Evolutionary conservation across 2,113 vertebrate species (phyloP).

Genomic region (Pollimyrus isidori): DNA sequence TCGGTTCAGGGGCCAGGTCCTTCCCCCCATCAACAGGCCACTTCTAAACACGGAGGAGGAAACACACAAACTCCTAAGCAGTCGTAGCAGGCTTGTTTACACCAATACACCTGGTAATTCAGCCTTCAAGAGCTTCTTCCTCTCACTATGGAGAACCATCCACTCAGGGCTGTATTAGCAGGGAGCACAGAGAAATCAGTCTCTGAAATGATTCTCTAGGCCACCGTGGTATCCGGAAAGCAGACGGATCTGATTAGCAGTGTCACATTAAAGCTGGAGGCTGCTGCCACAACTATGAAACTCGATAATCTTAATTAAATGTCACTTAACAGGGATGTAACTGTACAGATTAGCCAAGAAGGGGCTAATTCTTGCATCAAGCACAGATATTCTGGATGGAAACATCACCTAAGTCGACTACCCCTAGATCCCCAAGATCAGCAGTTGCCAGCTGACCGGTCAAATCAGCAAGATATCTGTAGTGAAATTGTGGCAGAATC

Average conservation of each 20-base stretch:
- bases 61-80: not conserved
- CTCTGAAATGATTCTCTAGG: not conserved
- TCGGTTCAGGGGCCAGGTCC: conserved; percentile 77
- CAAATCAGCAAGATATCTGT: not conserved
- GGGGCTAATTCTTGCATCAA: not conserved
- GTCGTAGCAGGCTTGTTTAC: not conserved
- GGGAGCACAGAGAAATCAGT: not conserved
- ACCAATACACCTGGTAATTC: not conserved
- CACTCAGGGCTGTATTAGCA: not conserved
- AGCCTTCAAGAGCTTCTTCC: not conserved
- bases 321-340: not conserved
- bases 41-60: conserved; percentile 52
- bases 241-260: not conserved
- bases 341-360: not conserved
- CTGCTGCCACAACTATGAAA: not conserved
- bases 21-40: conserved; percentile 93
- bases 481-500: not conserved
- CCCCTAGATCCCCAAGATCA: not conserved
- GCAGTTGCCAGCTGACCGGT: not conserved
- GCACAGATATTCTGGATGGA: too few relatives aligned
- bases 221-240: not conserved
- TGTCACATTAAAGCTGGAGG: not conserved
- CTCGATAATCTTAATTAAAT: not conserved
- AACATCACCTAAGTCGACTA: too few relatives aligned
- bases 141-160: not conserved